Evolutionary conservation across 2,797 vertebrate genomes (phyloP).

Genomic region (Coracias cyanogaster): DNA sequence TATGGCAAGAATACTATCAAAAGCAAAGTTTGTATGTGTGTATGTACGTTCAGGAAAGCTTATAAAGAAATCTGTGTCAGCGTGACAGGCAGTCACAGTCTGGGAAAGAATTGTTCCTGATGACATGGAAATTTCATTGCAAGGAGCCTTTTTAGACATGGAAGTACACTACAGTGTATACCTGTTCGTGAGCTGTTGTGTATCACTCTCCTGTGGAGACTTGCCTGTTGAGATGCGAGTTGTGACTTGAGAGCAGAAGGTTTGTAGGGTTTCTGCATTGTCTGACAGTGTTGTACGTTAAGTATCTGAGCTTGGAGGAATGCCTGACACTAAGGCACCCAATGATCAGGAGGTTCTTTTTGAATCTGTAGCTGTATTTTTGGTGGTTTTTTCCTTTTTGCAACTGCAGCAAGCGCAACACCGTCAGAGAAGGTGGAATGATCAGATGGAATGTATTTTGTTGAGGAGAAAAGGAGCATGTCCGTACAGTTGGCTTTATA

Average conservation of each 20-base stretch:
- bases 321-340: not conserved
- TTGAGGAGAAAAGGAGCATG: not conserved
- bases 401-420: not conserved
- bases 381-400: not conserved
- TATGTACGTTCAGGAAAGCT: not conserved
- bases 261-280: not conserved
- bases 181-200: not conserved
- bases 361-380: not conserved
- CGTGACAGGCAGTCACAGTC: not conserved
- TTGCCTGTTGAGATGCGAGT: not conserved
- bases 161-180: not conserved
- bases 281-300: not conserved
- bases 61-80: not conserved
- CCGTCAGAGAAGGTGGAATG: not conserved
- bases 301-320: not conserved
- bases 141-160: not conserved
- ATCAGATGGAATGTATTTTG: not conserved
- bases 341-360: not conserved
- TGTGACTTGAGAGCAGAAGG: not conserved
- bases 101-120: not conserved
- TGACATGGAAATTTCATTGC: not conserved
- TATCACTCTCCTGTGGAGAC: not conserved
- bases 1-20: not conserved
- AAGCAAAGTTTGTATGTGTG: not conserved
- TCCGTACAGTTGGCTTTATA: not conserved